A percentile compares a stretch with the other conserved stretches of the same genome.
phyloP scores from a whole-genome alignment of 2,888 invertebrate species.

The Geotrupes spiniger region DNA sequence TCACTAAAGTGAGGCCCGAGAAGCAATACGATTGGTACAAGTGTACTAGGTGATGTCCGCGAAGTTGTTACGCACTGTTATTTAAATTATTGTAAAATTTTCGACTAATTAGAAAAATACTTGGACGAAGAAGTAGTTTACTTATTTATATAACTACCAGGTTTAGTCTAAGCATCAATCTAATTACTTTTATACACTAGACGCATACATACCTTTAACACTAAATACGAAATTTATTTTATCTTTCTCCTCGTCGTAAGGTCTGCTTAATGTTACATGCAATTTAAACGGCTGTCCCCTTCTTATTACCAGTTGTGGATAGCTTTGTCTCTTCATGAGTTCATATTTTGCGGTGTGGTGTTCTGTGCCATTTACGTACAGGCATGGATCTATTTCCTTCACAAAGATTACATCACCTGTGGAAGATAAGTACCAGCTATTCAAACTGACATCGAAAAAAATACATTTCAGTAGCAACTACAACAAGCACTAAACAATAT shows the following conservation, averaged over 20 bases:
- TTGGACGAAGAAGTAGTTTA: no score
- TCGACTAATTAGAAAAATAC: no score
- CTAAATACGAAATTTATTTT: constrained; percentile 76
- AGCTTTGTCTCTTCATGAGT: constrained; percentile 58
- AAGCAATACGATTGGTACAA: no score
- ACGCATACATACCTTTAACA: constrained; percentile 56
- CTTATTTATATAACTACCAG: no score
- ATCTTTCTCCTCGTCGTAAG: constrained; percentile 67
- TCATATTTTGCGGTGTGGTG: constrained; percentile 75
- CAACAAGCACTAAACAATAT: neutral
- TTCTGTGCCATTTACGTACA: constrained; percentile 65
- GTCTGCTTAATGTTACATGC: constrained; percentile 65
- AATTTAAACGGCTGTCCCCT: constrained; percentile 74
- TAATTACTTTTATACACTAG: no score
- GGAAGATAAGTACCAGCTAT: neutral
- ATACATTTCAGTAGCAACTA: neutral
- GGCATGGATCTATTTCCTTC: constrained; percentile 64
- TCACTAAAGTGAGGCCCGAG: no score
- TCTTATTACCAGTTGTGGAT: constrained; percentile 66
- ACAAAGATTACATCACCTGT: constrained; percentile 60
- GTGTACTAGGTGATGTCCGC: no score
- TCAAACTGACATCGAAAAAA: neutral
- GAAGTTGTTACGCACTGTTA: no score
- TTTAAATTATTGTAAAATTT: no score
- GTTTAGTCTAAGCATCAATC: no score